A percentile compares a stretch with the other conserved stretches of the same genome.
phyloP scores from a whole-genome alignment of 2,888 invertebrate species.

The Lithophane semibrunnea region DNA sequence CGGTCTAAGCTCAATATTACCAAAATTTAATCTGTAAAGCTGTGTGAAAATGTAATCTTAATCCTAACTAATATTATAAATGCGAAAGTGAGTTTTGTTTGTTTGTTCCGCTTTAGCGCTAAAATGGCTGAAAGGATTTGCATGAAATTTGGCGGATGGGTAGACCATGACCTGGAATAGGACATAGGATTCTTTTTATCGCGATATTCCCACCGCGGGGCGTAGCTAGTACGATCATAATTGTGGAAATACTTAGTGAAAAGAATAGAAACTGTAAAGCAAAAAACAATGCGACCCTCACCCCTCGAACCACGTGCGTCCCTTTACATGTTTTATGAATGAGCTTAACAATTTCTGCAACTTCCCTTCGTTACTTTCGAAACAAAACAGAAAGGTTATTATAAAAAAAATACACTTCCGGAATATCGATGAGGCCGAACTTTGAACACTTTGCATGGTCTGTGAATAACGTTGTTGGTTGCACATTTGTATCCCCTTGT shows the following conservation, averaged over 20 bases:
- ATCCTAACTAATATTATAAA: too few relatives aligned
- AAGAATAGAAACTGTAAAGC: slow-evolving; percentile 66
- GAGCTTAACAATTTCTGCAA: slow-evolving; percentile 78
- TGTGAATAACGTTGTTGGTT: not conserved
- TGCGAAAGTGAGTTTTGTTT: too few relatives aligned
- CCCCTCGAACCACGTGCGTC: slow-evolving; percentile 78
- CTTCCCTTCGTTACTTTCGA: slow-evolving; percentile 77
- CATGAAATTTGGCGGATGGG: too few relatives aligned
- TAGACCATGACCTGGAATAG: too few relatives aligned
- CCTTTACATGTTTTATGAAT: slow-evolving; percentile 85
- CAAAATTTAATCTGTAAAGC: not conserved
- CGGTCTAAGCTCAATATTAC: not conserved
- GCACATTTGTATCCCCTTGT: not conserved
- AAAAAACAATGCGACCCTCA: slow-evolving; percentile 73
- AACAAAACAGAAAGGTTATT: slow-evolving; percentile 75
- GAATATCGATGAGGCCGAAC: slow-evolving; percentile 73
- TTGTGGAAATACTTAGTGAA: slow-evolving; percentile 34
- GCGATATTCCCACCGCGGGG: too few relatives aligned
- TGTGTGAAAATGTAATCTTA: slow-evolving; percentile 35
- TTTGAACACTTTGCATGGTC: slow-evolving; percentile 9
- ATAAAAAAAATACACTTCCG: slow-evolving; percentile 68
- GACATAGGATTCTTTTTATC: too few relatives aligned
- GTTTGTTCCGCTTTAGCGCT: too few relatives aligned
- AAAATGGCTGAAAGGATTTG: too few relatives aligned
- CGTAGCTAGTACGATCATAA: slow-evolving; percentile 31